Evolutionary conservation across 2,888 invertebrate species (phyloP).

Genomic region (Rhagophthalmus giganteus): DNA sequence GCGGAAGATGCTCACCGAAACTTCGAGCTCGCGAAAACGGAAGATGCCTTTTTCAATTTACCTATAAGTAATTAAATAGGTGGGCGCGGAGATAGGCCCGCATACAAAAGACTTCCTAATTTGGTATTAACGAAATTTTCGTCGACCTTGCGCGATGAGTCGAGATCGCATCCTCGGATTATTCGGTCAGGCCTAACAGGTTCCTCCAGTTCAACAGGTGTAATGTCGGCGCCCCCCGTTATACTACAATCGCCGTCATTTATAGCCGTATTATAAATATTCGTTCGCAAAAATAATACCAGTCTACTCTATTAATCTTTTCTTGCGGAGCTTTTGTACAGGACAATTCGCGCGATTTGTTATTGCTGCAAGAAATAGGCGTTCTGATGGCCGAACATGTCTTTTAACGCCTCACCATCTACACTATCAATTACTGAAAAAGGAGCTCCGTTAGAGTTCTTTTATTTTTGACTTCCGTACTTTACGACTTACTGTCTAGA

Average conservation of each 20-base stretch:
- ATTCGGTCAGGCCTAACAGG: constrained; percentile 44
- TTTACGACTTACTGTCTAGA: constrained; percentile 6
- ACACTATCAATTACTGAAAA: constrained; percentile 1
- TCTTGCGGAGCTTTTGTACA: constrained; percentile 15
- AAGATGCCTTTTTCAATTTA: neutral
- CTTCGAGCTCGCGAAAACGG: too few species aligned
- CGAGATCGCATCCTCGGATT: constrained; percentile 36
- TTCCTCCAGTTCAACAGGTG: constrained; percentile 50
- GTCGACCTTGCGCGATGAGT: constrained; percentile 38
- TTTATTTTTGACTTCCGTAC: constrained; percentile 5
- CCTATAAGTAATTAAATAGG: neutral
- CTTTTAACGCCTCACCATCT: constrained; percentile 1
- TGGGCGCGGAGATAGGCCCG: neutral
- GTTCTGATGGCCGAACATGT: constrained; percentile 3
- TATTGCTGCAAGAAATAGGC: neutral
- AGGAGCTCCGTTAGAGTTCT: constrained; percentile 2
- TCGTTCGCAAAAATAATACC: constrained; percentile 33
- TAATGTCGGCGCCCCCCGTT: constrained; percentile 43
- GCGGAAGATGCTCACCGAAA: too few species aligned
- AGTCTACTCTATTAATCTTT: constrained; percentile 33
- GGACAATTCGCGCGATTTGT: constrained; percentile 19
- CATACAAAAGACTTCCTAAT: constrained; percentile 10
- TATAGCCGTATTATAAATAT: constrained; percentile 34
- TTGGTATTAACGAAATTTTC: constrained; percentile 15
- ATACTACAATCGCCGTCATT: constrained; percentile 41